Conservation (phyloP, 2,113 vertebrate species). For the Albula glossodonta region DNA sequence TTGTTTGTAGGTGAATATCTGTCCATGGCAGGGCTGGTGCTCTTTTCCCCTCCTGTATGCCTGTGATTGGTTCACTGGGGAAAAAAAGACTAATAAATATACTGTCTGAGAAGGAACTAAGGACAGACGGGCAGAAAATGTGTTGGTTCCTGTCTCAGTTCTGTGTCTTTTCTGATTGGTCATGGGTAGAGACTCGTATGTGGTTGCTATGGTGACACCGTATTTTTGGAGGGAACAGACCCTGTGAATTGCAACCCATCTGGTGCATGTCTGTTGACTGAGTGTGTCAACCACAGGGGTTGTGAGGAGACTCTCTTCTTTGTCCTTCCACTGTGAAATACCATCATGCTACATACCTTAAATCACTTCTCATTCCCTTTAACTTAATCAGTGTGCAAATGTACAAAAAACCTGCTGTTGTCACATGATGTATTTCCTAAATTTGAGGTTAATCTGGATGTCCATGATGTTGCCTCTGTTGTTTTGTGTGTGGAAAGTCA, state of each 20-base stretch:
- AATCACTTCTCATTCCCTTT: neutral
- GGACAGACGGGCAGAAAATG: neutral
- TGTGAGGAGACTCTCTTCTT: neutral
- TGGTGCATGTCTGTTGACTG: slow-evolving; percentile 10
- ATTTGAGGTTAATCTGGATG: neutral
- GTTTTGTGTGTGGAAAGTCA: neutral
- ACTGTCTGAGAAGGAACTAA: neutral
- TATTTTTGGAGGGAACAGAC: slow-evolving; percentile 21
- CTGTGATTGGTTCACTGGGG: neutral
- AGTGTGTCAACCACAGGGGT: neutral
- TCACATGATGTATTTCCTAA: neutral
- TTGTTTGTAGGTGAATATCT: neutral
- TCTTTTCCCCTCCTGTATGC: neutral
- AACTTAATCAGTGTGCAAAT: neutral
- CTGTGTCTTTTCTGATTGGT: slow-evolving; percentile 17
- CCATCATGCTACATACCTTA: neutral
- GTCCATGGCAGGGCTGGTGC: neutral
- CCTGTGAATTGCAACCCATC: slow-evolving; percentile 19
- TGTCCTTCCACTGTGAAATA: slow-evolving; percentile 9
- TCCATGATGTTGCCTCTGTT: neutral
- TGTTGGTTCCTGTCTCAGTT: neutral
- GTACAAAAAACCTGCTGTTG: neutral
- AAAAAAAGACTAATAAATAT: slow-evolving; percentile 4
- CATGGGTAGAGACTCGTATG: slow-evolving; percentile 15
- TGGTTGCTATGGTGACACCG: slow-evolving; percentile 24